Evolutionary conservation across 1,140 invertebrate genomes (phyloP).

Genomic region (Colletes latitarsis): DNA sequence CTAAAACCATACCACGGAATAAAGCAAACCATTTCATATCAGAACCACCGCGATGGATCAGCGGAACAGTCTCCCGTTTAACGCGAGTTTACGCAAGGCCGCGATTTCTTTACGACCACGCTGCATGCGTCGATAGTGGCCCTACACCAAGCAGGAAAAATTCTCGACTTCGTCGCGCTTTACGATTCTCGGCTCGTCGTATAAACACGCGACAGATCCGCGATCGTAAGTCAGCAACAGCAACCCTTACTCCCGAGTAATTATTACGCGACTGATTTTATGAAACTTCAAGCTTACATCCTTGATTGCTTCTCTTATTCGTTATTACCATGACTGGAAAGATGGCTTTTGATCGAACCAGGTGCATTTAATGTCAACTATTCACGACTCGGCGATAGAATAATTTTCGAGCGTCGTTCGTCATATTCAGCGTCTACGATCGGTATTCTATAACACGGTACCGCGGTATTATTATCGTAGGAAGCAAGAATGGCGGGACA

Average conservation of each 20-base stretch:
- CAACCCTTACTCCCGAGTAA: neutral
- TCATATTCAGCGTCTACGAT: no score
- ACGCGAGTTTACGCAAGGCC: constrained; percentile 72
- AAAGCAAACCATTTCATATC: constrained; percentile 27
- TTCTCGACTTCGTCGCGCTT: constrained; percentile 47
- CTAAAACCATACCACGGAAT: constrained; percentile 1
- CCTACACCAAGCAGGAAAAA: constrained; percentile 50
- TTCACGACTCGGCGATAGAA: no score
- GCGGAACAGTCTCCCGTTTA: constrained; percentile 61
- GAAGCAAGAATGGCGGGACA: neutral
- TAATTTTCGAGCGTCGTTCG: no score
- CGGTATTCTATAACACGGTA: no score
- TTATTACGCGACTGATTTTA: no score
- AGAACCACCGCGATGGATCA: constrained; percentile 52
- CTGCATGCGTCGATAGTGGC: constrained; percentile 57
- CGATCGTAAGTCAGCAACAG: neutral
- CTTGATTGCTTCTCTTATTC: no score
- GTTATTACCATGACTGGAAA: no score
- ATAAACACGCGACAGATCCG: constrained; percentile 37
- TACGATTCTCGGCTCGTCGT: constrained; percentile 54
- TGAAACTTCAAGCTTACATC: no score
- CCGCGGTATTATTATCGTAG: no score
- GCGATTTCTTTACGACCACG: constrained; percentile 73
- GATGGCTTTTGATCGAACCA: no score
- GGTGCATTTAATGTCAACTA: no score